A percentile compares a stretch with the other conserved stretches of the same genome.
phyloP scores from a whole-genome alignment of 2,113 vertebrate genomes.

The Machaerirhynchus nigripectus region DNA sequence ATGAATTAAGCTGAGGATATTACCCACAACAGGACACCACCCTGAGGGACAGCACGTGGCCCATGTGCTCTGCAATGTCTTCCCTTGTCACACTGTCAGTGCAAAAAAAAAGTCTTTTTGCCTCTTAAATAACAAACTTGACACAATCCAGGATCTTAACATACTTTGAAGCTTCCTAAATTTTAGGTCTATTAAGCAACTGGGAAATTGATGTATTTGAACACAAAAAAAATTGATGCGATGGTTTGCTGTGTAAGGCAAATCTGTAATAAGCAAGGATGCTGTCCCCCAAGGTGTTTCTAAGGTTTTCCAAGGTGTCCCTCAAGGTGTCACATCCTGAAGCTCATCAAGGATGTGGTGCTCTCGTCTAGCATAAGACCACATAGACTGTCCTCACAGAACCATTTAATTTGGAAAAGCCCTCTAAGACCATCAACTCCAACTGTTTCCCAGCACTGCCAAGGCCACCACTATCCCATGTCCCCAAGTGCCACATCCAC shows the following conservation, averaged over 20 bases:
- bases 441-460: background rate
- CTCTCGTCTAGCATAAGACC: background rate
- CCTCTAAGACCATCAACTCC: background rate
- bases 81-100: background rate
- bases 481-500: background rate
- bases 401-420: background rate
- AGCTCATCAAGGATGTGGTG: background rate
- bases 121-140: background rate
- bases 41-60: accelerated
- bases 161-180: background rate
- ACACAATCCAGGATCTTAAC: background rate
- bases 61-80: accelerated
- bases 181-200: background rate
- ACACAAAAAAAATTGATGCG: background rate
- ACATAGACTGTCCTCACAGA: background rate
- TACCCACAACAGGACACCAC: background rate
- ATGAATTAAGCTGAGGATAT: background rate
- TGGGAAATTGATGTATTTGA: background rate
- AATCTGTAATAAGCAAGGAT: background rate
- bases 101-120: background rate
- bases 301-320: background rate
- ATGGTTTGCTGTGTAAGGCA: background rate
- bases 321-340: background rate
- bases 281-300: background rate
- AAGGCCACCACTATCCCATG: background rate